phyloP scores from a whole-genome alignment of 92 coral and sea anemone genomes.

The Porites evermanni region DNA sequence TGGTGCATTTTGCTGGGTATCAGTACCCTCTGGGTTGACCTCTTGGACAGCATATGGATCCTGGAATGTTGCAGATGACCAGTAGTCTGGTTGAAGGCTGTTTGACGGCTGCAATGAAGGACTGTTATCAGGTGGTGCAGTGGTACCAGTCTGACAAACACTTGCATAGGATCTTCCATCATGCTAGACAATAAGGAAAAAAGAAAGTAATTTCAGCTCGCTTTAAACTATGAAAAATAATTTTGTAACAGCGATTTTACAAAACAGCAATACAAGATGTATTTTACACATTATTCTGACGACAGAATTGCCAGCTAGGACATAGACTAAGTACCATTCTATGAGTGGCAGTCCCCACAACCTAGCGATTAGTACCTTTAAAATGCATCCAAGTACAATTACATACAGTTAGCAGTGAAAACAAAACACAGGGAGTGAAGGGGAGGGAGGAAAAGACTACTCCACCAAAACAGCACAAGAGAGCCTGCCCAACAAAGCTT shows the following conservation, averaged over 20 bases:
- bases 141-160: slow-evolving; percentile 11
- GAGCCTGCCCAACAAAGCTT: too few species aligned
- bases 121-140: background rate
- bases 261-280: background rate
- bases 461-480: too few species aligned
- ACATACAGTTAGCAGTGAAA: too few species aligned
- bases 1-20: background rate
- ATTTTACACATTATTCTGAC: too few species aligned
- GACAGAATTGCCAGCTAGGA: too few species aligned
- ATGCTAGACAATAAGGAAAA: background rate
- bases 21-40: background rate
- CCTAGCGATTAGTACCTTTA: too few species aligned
- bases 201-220: background rate
- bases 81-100: background rate
- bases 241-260: background rate
- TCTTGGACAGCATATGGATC: background rate
- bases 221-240: background rate
- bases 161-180: slow-evolving; percentile 14
- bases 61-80: background rate
- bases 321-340: too few species aligned
- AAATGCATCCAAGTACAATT: too few species aligned
- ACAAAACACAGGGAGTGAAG: too few species aligned
- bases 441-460: too few species aligned
- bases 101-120: background rate
- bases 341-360: too few species aligned